Evolutionary conservation across 2,797 vertebrate species (phyloP), one percentile per base, ranked within the genome.

Genomic region (Potorous gilbertii): DNA sequence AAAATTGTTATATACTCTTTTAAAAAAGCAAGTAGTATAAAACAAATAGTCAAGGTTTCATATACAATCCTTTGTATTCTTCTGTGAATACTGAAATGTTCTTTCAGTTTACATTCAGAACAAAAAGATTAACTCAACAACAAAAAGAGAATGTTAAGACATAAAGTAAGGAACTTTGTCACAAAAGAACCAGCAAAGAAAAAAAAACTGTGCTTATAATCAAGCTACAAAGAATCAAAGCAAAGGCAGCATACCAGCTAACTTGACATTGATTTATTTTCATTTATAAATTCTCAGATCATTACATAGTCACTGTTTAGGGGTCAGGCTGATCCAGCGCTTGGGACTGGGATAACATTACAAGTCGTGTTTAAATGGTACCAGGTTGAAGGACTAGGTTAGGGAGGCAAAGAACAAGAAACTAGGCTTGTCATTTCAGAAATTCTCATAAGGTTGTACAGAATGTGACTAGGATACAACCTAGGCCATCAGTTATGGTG

Each of bases 21-120:
- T 6, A 29, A 57, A 54, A 55, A 27, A 54, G 13, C 24, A 91
- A 57, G 34, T 10, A 81, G n/a, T 62, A 62, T 62, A 74, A 81
- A 40, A 81, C 8, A 18, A 40, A 95, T 97, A 90, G 92, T 97
- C 50, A 96, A 93, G 27, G 50, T 90, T 21, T 56, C 50, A 92
- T 54, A 92, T 93, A 31, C 92, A 92, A 95, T 94, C 56, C 92
- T 16, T 56, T 9, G 0, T 16, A 1, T 46, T 81, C 66, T 40
- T 5, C n/a, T 81, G n/a, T 81, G 66, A 81, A 46, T 81, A 40
- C 66, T 21, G 40, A 81, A 81, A 81, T 24, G n/a, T 46, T 81
- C 21, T 24, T 81, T 81, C 66, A 81, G 18, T 81, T 81, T 81
- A 81, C n/a, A 81, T 40, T 81, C n/a, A 46, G n/a, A 46, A 81